phyloP scores from a whole-genome alignment of 2,888 invertebrate species.

The Cyaniris semiargus region DNA sequence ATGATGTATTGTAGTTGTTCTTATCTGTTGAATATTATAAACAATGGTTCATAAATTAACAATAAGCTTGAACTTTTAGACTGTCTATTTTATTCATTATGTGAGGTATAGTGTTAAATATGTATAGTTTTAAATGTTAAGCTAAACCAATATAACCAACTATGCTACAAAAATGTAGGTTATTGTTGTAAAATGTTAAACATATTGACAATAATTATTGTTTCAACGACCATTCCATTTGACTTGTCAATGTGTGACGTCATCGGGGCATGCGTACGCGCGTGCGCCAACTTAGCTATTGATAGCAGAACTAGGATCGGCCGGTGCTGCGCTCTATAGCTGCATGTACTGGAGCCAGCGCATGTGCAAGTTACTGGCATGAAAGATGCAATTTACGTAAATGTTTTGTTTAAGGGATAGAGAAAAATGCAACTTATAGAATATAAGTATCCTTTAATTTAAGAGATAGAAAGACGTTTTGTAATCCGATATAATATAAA shows the following conservation, averaged over 20 bases:
- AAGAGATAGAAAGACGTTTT: neutral
- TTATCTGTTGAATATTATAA: neutral
- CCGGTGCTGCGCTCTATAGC: constrained; percentile 9
- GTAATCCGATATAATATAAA: neutral
- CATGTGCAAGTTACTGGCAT: neutral
- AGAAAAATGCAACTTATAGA: too few species aligned
- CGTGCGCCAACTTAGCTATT: constrained; percentile 37
- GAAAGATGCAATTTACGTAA: neutral
- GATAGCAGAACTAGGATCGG: constrained; percentile 31
- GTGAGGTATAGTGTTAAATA: neutral
- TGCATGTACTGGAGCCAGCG: neutral
- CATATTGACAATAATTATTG: constrained; percentile 3
- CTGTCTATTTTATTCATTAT: neutral
- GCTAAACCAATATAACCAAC: neutral
- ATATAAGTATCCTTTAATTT: too few species aligned
- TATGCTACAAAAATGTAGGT: neutral
- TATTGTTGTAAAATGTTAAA: constrained; percentile 11
- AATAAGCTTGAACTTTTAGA: neutral
- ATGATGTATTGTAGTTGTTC: neutral
- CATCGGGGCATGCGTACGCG: constrained; percentile 45
- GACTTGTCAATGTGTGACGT: constrained; percentile 46
- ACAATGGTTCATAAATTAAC: constrained; percentile 9
- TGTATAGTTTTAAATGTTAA: neutral
- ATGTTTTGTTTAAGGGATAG: neutral
- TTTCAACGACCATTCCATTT: constrained; percentile 42